phyloP scores from a whole-genome alignment of 2,113 vertebrate genomes.

The Misgurnus mizolepis region DNA sequence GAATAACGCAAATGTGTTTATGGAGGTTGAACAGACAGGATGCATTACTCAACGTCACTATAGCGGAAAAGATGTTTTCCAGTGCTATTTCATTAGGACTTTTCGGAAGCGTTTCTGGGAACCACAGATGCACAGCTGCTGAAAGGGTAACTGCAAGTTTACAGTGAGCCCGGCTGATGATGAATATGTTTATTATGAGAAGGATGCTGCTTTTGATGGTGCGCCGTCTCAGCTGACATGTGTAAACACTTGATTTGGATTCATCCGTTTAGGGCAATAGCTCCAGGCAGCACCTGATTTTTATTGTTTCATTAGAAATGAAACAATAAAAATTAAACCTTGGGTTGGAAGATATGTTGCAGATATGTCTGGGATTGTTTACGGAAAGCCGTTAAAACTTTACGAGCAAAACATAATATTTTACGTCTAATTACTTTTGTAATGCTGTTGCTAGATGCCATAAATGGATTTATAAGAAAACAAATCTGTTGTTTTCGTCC shows the following conservation, averaged over 20 bases:
- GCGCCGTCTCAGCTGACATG: slow-evolving; percentile 52
- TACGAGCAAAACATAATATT: neutral
- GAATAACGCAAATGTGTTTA: slow-evolving; percentile 37
- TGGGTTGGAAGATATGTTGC: neutral
- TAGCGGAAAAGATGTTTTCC: neutral
- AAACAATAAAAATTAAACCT: slow-evolving; percentile 5
- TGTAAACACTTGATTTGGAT: slow-evolving; percentile 61
- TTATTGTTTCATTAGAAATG: slow-evolving; percentile 8
- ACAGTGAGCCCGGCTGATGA: slow-evolving; percentile 42
- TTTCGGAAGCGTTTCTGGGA: neutral
- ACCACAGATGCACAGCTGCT: slow-evolving; percentile 3
- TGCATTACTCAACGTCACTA: slow-evolving; percentile 34
- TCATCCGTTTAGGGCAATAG: slow-evolving; percentile 69
- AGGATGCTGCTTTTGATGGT: slow-evolving; percentile 56
- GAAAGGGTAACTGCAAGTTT: slow-evolving; percentile 21
- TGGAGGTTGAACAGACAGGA: slow-evolving; percentile 12
- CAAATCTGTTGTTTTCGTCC: neutral
- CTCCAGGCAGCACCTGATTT: slow-evolving; percentile 58
- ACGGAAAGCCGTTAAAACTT: neutral
- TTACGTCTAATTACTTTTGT: neutral
- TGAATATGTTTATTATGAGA: slow-evolving; percentile 47
- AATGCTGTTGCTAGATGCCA: neutral
- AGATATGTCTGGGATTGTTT: neutral
- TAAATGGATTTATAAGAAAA: neutral
- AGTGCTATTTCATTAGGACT: slow-evolving; percentile 30